Base-by-base conservation (phyloP, 1,140 invertebrate species). In the Drosophila aff. region DNA sequence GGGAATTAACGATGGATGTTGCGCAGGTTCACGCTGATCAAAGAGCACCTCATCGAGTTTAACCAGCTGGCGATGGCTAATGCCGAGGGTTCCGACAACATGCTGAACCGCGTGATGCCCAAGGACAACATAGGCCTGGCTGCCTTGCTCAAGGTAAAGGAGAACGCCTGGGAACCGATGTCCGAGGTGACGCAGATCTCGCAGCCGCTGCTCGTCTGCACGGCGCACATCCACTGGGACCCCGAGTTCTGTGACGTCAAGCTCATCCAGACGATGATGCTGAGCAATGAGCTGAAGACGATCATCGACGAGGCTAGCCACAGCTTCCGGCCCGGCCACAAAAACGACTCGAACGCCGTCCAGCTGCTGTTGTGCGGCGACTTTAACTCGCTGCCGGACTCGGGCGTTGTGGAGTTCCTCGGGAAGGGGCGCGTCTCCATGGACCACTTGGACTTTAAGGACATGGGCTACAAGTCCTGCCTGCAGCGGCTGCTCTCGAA, bases 201-300 rank as follows among this genome's bases (percentile, higher is more conserved):
- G 76, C 98, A 98, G 92, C 97, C 97, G 28, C 94, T 99, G 65
- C 94, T 99, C 64, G 98, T 99, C 33, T 99, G 98, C 92, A 99
- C 98, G 6, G 98, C 99, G 40, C 99, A 99, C 94, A 99, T 99
- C 71, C 99, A 99, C 94, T 99, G 99, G 99, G 99, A 99, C 95
- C 99, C 99, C 2, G 99, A 99, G 94, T 99, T 97, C 93, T 99
- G 98, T 91, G 99, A 99, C 94, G 99, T 99, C n/a, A 99, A 99
- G 94, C 95, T 99, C 2, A 99, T 99, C 74, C 99, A 99, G 93
- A 99, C 98, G 26, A 99, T 99, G 97, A 99, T 99, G 98, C 94
- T 99, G 69, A 97, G 98, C 94, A 97, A 98, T 93, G 99, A 99
- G 93, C 93, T 98, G 65, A 95, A 96, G 83, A 95, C 94, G 49